Percentiles rank a stretch among this genome's conserved stretches.
phyloP scores from a whole-genome alignment of 2,888 invertebrate species.

The Anaspis maculata region DNA sequence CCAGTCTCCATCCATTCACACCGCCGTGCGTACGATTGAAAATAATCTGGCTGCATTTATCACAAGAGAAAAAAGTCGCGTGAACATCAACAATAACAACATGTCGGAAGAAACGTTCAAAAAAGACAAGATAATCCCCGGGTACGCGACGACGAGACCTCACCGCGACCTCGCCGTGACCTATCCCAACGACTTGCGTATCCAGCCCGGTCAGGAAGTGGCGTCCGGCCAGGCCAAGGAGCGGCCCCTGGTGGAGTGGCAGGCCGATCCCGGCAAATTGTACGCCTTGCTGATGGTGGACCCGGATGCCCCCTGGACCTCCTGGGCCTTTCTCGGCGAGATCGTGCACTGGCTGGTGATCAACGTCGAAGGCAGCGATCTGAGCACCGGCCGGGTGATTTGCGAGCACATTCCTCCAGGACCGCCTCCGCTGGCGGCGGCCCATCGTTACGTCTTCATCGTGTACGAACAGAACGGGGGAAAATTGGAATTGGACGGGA shows the following conservation, averaged over 20 bases:
- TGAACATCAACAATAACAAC: no score
- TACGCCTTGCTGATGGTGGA: constrained; percentile 53
- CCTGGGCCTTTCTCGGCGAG: constrained; percentile 41
- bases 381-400: constrained; percentile 57
- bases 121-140: no score
- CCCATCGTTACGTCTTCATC: constrained; percentile 62
- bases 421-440: constrained; percentile 61
- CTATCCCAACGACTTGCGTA: no score
- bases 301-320: constrained; percentile 9
- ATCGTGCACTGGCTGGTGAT: constrained; percentile 72
- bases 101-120: no score
- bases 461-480: not conserved
- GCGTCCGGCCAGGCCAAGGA: constrained; percentile 65
- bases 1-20: no score
- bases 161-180: no score
- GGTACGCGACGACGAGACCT: no score
- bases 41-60: no score
- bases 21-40: no score
- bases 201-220: constrained; percentile 55
- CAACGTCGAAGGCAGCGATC: constrained; percentile 59
- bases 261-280: constrained; percentile 46
- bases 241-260: constrained; percentile 57
- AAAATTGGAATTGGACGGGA: no score
- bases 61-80: no score
- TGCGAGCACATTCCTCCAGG: constrained; percentile 57